phyloP scores from a whole-genome alignment of 2,888 invertebrate genomes.

The Megaustenia siamemsis region DNA sequence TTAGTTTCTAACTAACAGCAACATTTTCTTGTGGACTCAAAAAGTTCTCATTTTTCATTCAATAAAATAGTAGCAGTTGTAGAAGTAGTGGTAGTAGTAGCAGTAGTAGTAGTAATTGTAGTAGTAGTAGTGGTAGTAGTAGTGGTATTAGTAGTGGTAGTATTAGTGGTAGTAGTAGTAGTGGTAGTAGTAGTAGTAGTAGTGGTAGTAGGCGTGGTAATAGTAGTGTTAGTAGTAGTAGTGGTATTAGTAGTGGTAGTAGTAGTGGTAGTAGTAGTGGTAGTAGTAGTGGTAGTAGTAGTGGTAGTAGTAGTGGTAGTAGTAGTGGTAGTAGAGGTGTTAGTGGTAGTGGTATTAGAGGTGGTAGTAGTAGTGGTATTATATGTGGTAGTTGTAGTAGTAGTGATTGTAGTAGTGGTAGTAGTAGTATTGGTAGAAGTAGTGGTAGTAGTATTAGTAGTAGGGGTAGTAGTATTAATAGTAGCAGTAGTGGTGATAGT shows the following conservation, averaged over 20 bases:
- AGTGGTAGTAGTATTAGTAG: conserved; percentile 30
- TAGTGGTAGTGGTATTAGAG: conserved; percentile 19
- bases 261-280: background rate
- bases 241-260: background rate
- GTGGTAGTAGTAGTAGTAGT: conserved; percentile 29
- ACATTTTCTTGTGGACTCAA: no score
- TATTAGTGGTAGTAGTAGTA: conserved; percentile 27
- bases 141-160: background rate
- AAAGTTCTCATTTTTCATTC: no score
- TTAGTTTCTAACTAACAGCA: no score
- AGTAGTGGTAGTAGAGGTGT: conserved; percentile 23
- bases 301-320: background rate
- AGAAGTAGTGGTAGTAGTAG: background rate
- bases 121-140: conserved; percentile 1
- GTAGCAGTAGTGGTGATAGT: conserved; percentile 5
- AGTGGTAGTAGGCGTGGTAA: conserved; percentile 27
- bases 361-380: conserved; percentile 15
- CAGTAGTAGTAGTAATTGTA: background rate
- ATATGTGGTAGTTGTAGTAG: background rate
- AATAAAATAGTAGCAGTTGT: no score
- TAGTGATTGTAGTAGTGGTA: background rate
- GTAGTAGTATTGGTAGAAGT: background rate
- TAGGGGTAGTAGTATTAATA: conserved; percentile 33
- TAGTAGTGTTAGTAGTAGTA: no score
- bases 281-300: background rate